Evolutionary conservation across 2,113 vertebrate species (phyloP).

Genomic region (Syrmaticus mikado): DNA sequence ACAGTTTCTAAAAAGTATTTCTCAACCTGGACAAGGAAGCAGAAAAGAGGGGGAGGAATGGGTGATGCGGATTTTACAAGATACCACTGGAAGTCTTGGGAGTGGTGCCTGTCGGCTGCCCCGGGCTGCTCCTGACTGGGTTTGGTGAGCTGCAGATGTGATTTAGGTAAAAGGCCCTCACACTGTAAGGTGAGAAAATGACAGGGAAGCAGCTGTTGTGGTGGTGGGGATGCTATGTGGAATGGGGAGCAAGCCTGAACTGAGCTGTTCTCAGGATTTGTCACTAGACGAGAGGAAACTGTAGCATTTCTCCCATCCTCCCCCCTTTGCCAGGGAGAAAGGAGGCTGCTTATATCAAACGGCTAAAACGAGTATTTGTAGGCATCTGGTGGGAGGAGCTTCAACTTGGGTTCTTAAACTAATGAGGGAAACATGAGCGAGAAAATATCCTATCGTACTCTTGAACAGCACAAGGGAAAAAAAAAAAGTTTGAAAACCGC

Average conservation of each 20-base stretch:
- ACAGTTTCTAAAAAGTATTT: neutral
- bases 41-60: neutral
- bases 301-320: neutral
- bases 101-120: neutral
- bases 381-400: neutral
- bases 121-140: neutral
- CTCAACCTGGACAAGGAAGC: neutral
- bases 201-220: neutral
- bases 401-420: neutral
- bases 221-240: neutral
- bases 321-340: neutral
- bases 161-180: neutral
- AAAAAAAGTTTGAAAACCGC: conserved; percentile 11
- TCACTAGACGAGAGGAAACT: neutral
- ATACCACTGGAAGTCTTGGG: neutral
- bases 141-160: neutral
- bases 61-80: neutral
- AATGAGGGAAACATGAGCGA: conserved; percentile 3
- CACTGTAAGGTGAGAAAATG: neutral
- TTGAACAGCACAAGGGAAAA: neutral
- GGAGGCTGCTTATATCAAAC: neutral
- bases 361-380: neutral
- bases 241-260: neutral
- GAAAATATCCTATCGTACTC: neutral
- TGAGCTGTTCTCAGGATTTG: neutral